A percentile compares a stretch with the other conserved stretches of the same genome.
These are phyloP conservation scores for Horisme vitalbata DNA, from an alignment of 2,888 invertebrate genomes.

Conservation along the genomic window DNA sequence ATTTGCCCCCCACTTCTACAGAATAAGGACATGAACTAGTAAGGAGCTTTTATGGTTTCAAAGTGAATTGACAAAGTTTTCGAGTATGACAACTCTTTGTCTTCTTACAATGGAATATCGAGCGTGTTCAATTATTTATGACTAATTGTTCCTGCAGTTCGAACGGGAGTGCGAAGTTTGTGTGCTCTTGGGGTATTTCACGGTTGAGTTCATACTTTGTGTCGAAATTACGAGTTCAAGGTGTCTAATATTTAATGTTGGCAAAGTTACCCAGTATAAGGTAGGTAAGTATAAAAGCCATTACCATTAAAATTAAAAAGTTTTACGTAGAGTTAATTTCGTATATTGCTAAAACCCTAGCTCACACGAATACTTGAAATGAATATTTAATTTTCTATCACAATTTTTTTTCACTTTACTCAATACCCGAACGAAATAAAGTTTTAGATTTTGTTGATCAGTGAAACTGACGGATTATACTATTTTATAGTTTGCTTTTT, in stretches of 20 bases:
- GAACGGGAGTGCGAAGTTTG: slow-evolving; percentile 42
- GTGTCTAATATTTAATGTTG: slow-evolving; percentile 29
- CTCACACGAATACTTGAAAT: too few relatives aligned
- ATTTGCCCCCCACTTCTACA: slow-evolving; percentile 70
- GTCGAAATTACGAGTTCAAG: slow-evolving; percentile 37
- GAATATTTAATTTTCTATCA: too few relatives aligned
- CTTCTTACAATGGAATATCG: slow-evolving; percentile 69
- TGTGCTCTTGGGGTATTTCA: slow-evolving; percentile 42
- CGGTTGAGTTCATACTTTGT: slow-evolving; percentile 41
- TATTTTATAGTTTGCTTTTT: too few relatives aligned
- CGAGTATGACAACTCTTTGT: slow-evolving; percentile 72
- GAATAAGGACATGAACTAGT: slow-evolving; percentile 67
- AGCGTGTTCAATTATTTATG: slow-evolving; percentile 73
- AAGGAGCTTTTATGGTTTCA: slow-evolving; percentile 69
- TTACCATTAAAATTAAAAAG: not conserved
- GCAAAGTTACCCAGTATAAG: slow-evolving; percentile 10
- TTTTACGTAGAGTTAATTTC: not conserved
- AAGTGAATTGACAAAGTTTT: slow-evolving; percentile 77
- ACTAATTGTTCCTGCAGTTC: slow-evolving; percentile 67
- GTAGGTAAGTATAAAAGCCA: not conserved
- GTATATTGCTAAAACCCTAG: too few relatives aligned
- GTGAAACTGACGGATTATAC: too few relatives aligned
- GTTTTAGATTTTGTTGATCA: too few relatives aligned
- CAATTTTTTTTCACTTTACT: not conserved
- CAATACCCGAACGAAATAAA: too few relatives aligned